phyloP scores from a whole-genome alignment of 53 echinoderm and acorn worm genomes.

The Antedon mediterranea region DNA sequence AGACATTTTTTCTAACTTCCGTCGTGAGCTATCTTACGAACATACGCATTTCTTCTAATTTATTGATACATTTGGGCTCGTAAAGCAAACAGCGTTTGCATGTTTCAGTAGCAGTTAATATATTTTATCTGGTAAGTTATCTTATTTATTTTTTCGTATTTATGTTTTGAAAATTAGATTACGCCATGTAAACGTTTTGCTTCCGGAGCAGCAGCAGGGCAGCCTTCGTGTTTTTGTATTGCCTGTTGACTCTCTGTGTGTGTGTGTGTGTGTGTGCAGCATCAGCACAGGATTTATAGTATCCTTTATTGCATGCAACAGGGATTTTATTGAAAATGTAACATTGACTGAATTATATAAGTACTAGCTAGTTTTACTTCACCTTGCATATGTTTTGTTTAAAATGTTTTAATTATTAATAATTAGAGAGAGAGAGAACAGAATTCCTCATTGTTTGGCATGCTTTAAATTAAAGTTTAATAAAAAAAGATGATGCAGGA shows the following conservation, averaged over 20 bases:
- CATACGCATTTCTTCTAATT: neutral
- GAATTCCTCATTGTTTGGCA: too few species aligned
- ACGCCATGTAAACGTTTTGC: neutral
- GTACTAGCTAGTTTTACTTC: too few species aligned
- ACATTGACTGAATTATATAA: too few species aligned
- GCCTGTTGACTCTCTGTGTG: neutral
- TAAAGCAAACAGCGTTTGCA: neutral
- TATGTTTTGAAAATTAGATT: neutral
- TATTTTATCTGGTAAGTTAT: neutral
- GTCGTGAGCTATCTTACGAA: constrained; percentile 1
- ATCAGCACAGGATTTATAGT: too few species aligned
- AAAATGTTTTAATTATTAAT: too few species aligned
- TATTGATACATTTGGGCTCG: neutral
- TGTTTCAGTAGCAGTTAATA: neutral
- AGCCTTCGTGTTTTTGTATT: neutral
- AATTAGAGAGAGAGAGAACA: too few species aligned
- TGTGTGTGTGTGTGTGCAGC: too few species aligned
- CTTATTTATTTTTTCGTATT: neutral
- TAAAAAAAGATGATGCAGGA: too few species aligned
- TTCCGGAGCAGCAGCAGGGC: neutral
- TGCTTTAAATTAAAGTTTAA: too few species aligned
- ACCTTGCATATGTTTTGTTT: too few species aligned
- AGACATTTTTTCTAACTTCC: neutral
- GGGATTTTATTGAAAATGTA: too few species aligned
- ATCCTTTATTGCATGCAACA: too few species aligned